Evolutionary conservation across 2,113 vertebrate species (phyloP).

Genomic region (Alectura lathami): DNA sequence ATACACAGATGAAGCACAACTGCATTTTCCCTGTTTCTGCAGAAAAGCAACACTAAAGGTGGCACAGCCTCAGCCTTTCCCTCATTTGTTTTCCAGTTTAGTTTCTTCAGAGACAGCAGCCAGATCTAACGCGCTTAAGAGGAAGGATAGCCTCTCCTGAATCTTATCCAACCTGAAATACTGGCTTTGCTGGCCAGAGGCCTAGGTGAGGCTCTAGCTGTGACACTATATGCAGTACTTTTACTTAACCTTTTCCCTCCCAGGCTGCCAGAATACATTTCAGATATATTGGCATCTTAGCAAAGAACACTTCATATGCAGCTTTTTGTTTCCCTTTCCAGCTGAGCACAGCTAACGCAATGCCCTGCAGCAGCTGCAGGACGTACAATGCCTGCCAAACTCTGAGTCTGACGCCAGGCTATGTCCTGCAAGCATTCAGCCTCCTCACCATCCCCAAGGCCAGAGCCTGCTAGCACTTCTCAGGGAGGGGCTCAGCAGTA

Average conservation of each 20-base stretch:
- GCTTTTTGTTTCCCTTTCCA: conserved; percentile 12
- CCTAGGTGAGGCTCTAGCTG: conserved; percentile 53
- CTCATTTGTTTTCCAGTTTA: conserved; percentile 25
- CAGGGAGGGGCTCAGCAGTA: not conserved
- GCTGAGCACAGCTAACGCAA: not conserved
- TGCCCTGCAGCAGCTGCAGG: not conserved
- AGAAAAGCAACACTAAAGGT: not conserved
- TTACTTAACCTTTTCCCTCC: conserved; percentile 74
- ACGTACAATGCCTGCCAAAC: not conserved
- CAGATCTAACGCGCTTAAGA: conserved; percentile 57
- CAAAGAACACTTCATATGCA: not conserved
- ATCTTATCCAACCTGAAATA: conserved; percentile 79
- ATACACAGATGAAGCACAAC: not conserved
- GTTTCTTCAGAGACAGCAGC: conserved; percentile 17
- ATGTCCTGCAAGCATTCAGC: not conserved
- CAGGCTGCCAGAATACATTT: not conserved
- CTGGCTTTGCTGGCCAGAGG: conserved; percentile 73
- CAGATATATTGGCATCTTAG: not conserved
- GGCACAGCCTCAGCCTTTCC: not conserved
- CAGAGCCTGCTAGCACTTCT: not conserved
- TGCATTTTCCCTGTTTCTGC: not conserved
- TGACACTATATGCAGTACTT: conserved; percentile 28
- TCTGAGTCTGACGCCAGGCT: not conserved
- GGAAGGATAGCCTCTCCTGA: conserved; percentile 62
- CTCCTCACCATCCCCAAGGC: not conserved